Percentiles rank a stretch among this genome's conserved stretches.
These are phyloP conservation scores for Ectemnius cavifrons DNA, from an alignment of 2,888 invertebrate species.

Conservation along the genomic window DNA sequence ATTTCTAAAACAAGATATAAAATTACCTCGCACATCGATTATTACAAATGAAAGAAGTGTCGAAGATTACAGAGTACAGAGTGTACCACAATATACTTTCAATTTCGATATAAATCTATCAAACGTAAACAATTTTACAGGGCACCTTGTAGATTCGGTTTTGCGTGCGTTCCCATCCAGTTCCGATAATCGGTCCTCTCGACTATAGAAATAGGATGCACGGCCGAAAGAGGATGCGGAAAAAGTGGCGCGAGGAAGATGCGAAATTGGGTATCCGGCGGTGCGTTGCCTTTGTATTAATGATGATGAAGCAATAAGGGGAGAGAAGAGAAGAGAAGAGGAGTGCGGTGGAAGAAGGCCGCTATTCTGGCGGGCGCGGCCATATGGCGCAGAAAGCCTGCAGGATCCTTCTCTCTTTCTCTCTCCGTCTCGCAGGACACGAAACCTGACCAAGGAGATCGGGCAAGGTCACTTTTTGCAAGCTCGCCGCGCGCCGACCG, in stretches of 20 bases:
- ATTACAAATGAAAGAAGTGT: no score
- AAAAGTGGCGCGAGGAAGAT: conserved; percentile 22
- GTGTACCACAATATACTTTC: no score
- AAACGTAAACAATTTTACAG: no score
- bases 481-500: conserved; percentile 40
- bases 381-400: conserved; percentile 52
- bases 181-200: no score
- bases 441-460: conserved; percentile 51
- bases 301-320: conserved; percentile 55
- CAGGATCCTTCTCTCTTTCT: conserved; percentile 13
- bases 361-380: conserved; percentile 32
- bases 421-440: conserved; percentile 19
- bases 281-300: conserved; percentile 57
- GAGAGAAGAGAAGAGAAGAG: not conserved
- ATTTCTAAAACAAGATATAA: no score
- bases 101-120: no score
- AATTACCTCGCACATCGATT: no score
- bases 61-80: no score
- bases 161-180: no score
- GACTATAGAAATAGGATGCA: not conserved
- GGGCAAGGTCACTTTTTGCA: conserved; percentile 60
- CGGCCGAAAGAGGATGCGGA: conserved; percentile 30
- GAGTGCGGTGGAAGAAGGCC: no score
- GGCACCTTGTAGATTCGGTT: no score
- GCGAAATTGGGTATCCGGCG: conserved; percentile 60